phyloP scores from a whole-genome alignment of 1,140 invertebrate genomes.

The Zaprionus davidi region DNA sequence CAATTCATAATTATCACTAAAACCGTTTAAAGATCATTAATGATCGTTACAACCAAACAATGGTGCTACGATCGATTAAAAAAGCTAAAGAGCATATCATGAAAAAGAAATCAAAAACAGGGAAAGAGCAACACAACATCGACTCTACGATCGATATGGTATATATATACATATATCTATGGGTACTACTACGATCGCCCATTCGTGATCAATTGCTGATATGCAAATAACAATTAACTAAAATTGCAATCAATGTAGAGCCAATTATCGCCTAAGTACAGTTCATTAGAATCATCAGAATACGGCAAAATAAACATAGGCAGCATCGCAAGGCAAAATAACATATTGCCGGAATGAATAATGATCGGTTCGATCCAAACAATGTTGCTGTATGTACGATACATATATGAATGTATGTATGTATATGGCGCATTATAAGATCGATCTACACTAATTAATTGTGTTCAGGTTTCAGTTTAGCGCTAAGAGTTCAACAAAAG shows the following conservation, averaged over 20 bases:
- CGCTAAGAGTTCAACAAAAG: constrained; percentile 4
- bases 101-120: neutral
- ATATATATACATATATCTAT: neutral
- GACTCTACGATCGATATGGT: neutral
- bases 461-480: neutral
- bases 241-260: neutral
- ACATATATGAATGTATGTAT: neutral
- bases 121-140: neutral
- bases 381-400: neutral
- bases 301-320: neutral
- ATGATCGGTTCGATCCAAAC: neutral
- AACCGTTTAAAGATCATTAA: constrained; percentile 1
- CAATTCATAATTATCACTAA: neutral
- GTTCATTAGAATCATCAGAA: constrained; percentile 6
- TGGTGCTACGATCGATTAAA: neutral
- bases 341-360: neutral
- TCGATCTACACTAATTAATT: neutral
- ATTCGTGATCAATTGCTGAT: constrained; percentile 1
- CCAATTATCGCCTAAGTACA: constrained; percentile 1
- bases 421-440: neutral
- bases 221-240: neutral
- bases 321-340: neutral
- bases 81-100: too few relatives aligned
- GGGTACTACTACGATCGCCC: neutral
- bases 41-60: neutral